These are phyloP conservation scores for Salmo trutta DNA, from an alignment of 2,797 vertebrate genomes.

Conservation along the genomic window DNA sequence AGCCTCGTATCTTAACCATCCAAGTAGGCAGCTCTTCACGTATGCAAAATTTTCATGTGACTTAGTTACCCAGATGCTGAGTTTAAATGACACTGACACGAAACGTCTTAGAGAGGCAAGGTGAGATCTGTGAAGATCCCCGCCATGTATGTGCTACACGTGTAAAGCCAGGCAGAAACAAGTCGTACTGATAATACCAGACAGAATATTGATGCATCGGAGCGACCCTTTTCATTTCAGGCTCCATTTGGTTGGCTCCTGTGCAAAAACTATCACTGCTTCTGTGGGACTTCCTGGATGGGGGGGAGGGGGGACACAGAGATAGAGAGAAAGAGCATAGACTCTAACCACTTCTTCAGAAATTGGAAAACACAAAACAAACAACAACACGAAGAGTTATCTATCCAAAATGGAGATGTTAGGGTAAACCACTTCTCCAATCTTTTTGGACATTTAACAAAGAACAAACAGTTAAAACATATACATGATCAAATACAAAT, in stretches of 20 bases:
- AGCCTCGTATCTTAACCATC: neutral
- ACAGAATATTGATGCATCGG: neutral
- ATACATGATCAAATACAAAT: no score
- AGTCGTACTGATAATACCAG: constrained; percentile 3
- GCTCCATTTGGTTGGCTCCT: constrained; percentile 1
- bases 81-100: neutral
- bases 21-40: neutral
- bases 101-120: neutral
- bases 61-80: neutral
- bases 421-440: no score
- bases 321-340: no score
- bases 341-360: no score
- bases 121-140: neutral
- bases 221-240: neutral
- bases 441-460: no score
- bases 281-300: neutral
- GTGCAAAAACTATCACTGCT: neutral
- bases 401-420: no score
- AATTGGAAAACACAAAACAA: no score
- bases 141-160: neutral
- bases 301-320: neutral
- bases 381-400: no score
- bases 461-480: no score
- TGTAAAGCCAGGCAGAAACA: neutral
- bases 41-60: neutral